Conservation (phyloP, 2,113 vertebrate species). For the Hassar affinis region DNA sequence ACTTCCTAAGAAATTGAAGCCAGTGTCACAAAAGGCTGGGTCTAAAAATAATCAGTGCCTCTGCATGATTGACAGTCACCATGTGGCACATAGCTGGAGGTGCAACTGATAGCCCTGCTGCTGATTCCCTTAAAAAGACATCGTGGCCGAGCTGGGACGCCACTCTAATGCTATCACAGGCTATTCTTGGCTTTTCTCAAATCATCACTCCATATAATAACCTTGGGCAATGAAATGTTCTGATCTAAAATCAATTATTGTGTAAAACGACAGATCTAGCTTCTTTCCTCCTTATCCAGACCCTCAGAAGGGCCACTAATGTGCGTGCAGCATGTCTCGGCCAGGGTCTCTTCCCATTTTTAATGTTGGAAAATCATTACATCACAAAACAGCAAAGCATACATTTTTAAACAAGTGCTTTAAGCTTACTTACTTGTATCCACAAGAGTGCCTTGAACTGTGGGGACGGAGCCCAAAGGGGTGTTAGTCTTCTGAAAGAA, state of each 20-base stretch:
- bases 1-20: constrained; percentile 54
- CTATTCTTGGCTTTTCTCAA: constrained; percentile 87
- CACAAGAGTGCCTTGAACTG: constrained; percentile 87
- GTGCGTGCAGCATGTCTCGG: not conserved
- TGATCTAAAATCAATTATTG: not conserved
- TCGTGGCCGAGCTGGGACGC: constrained; percentile 77
- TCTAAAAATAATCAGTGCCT: constrained; percentile 82
- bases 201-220: constrained; percentile 77
- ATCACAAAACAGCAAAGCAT: constrained; percentile 22
- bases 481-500: constrained; percentile 75
- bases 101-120: constrained; percentile 85
- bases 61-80: constrained; percentile 88
- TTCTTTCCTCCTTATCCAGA: not conserved
- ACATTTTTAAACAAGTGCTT: not conserved
- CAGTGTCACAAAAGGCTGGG: constrained; percentile 79
- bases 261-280: not conserved
- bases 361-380: not conserved
- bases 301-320: not conserved
- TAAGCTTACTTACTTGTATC: constrained; percentile 85
- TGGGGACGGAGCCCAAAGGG: constrained; percentile 84
- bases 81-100: constrained; percentile 87
- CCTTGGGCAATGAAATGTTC: constrained; percentile 68
- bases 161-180: constrained; percentile 83
- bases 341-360: not conserved
- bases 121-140: constrained; percentile 99